Evolutionary conservation across 2,797 vertebrate genomes (phyloP).

Genomic region (Echiichthys vipera): DNA sequence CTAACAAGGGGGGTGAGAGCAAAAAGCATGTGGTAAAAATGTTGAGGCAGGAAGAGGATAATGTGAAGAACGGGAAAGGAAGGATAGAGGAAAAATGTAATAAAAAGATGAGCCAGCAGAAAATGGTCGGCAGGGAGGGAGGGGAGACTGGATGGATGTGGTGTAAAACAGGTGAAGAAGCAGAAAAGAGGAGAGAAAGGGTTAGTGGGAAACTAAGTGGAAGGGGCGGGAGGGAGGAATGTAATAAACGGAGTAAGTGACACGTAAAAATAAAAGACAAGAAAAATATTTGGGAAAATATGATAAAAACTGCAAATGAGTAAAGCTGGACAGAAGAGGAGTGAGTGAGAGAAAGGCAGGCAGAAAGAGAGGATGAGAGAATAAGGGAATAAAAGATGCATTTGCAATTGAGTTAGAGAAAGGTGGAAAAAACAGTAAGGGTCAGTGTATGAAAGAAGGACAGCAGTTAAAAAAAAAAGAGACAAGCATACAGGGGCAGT

Average conservation of each 20-base stretch:
- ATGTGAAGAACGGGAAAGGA: neutral
- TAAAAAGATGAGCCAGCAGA: slow-evolving; percentile 66
- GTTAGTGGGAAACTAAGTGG: slow-evolving; percentile 34
- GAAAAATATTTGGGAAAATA: slow-evolving; percentile 13
- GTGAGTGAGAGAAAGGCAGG: neutral
- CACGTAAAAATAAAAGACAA: neutral
- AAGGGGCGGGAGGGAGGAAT: neutral
- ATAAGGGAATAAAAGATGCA: slow-evolving; percentile 6
- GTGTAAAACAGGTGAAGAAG: slow-evolving; percentile 59
- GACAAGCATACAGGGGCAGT: slow-evolving; percentile 6
- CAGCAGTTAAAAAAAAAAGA: slow-evolving; percentile 9
- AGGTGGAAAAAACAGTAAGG: neutral
- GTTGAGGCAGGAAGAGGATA: neutral
- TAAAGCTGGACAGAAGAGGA: neutral
- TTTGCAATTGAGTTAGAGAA: neutral
- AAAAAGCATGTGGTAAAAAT: neutral
- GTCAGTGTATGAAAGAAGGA: slow-evolving; percentile 1
- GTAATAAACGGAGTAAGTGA: neutral
- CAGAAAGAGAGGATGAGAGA: neutral
- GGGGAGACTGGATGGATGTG: slow-evolving; percentile 36
- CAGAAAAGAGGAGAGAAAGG: slow-evolving; percentile 38
- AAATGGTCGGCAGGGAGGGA: slow-evolving; percentile 24
- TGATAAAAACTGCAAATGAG: neutral
- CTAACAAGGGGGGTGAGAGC: neutral
- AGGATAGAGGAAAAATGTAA: slow-evolving; percentile 37